These are phyloP conservation scores for Labeo rohita DNA, from an alignment of 2,113 vertebrate species.

Conservation along the genomic window DNA sequence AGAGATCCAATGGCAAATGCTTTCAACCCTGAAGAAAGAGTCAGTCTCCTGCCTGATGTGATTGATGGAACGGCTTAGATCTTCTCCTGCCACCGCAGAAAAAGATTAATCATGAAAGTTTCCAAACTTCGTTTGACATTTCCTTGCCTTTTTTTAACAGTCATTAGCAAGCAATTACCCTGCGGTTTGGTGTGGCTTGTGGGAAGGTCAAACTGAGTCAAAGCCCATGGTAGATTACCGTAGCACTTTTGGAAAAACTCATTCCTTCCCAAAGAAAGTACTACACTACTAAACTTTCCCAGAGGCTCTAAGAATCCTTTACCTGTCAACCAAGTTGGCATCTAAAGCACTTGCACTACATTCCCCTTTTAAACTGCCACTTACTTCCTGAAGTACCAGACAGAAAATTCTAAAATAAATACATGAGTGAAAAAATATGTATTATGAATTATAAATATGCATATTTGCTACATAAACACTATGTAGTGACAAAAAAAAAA, in stretches of 20 bases:
- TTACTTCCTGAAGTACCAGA: not conserved
- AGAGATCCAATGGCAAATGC: constrained; percentile 33
- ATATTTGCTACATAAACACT: not conserved
- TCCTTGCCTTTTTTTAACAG: constrained; percentile 65
- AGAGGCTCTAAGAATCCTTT: constrained; percentile 7
- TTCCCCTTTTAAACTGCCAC: not conserved
- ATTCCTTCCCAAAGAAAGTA: constrained; percentile 60
- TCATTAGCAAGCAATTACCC: constrained; percentile 69
- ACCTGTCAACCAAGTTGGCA: constrained; percentile 11
- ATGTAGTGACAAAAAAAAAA: no score
- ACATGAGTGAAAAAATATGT: not conserved
- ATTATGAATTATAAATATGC: not conserved
- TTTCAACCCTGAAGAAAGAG: constrained; percentile 25
- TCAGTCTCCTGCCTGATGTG: constrained; percentile 15
- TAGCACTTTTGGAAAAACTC: constrained; percentile 62
- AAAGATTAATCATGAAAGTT: constrained; percentile 52
- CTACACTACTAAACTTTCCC: not conserved
- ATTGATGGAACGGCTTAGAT: constrained; percentile 42
- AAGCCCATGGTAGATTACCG: constrained; percentile 68
- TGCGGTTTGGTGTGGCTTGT: constrained; percentile 48
- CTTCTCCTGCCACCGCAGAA: not conserved
- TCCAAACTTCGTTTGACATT: constrained; percentile 67
- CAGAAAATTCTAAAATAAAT: not conserved
- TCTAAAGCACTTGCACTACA: not conserved
- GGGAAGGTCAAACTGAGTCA: constrained; percentile 71